Percentiles rank a stretch among this genome's conserved stretches.
These are phyloP conservation scores for Tapera naevia DNA, from an alignment of 2,797 vertebrate genomes.

Conservation along the genomic window DNA sequence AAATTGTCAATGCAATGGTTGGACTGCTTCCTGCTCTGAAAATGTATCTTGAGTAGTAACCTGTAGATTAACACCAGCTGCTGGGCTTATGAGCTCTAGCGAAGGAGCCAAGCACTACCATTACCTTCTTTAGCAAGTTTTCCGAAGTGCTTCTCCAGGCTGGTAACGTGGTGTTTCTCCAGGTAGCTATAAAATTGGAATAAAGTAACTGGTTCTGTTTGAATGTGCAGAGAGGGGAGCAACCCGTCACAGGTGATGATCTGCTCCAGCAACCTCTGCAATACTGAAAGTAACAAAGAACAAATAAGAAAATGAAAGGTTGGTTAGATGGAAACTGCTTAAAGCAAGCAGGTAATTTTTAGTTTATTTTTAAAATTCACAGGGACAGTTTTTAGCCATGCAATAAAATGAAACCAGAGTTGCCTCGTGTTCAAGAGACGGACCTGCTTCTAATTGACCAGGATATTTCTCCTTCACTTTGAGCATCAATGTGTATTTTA, in stretches of 20 bases:
- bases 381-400: neutral
- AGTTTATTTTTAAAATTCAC: neutral
- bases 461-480: conserved; percentile 89
- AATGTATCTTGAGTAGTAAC: fast-evolving
- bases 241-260: conserved; percentile 78
- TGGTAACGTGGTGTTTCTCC: conserved; percentile 78
- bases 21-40: neutral
- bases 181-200: conserved; percentile 91
- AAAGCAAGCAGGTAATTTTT: neutral
- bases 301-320: neutral
- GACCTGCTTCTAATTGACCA: conserved; percentile 88
- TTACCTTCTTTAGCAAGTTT: conserved; percentile 91
- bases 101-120: neutral
- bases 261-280: conserved; percentile 85
- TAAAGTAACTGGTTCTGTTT: conserved; percentile 76
- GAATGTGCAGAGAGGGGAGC: conserved; percentile 34
- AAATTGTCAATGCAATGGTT: neutral
- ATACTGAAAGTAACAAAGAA: conserved; percentile 63
- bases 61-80: neutral
- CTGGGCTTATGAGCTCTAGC: neutral
- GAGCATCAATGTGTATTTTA: conserved; percentile 84
- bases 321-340: neutral
- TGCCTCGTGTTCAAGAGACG: neutral
- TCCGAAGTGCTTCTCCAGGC: conserved; percentile 88
- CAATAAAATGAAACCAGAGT: neutral